phyloP scores from a whole-genome alignment of 2,113 vertebrate genomes.

The Numenius arquata region DNA sequence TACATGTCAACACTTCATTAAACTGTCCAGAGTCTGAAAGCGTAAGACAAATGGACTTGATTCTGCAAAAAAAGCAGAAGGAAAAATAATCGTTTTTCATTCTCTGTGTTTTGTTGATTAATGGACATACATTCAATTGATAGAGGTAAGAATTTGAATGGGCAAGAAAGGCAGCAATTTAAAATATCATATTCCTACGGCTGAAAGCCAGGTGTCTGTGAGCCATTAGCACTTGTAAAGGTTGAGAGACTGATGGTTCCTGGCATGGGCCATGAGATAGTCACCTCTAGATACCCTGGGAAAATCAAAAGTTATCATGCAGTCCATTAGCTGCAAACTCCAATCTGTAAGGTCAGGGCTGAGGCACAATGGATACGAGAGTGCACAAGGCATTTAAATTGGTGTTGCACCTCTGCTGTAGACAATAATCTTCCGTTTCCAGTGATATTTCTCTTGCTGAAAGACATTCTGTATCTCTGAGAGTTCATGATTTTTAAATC shows the following conservation, averaged over 20 bases:
- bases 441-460: background rate
- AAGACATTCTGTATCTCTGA: background rate
- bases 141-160: background rate
- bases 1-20: background rate
- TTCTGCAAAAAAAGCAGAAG: background rate
- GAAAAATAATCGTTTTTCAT: background rate
- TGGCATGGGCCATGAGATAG: background rate
- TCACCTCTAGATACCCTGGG: background rate
- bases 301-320: background rate
- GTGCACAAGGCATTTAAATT: background rate
- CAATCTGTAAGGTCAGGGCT: background rate
- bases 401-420: background rate
- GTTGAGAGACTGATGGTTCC: background rate
- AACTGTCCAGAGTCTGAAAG: background rate
- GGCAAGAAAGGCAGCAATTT: background rate
- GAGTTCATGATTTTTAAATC: background rate
- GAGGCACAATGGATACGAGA: background rate
- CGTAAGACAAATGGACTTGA: conserved; percentile 1
- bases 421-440: background rate
- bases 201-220: background rate
- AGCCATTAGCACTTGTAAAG: background rate
- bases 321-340: background rate
- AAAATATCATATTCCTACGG: background rate
- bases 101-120: background rate
- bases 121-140: background rate